phyloP scores from a whole-genome alignment of 2,888 invertebrate genomes.

The Scrobipalpa costella region DNA sequence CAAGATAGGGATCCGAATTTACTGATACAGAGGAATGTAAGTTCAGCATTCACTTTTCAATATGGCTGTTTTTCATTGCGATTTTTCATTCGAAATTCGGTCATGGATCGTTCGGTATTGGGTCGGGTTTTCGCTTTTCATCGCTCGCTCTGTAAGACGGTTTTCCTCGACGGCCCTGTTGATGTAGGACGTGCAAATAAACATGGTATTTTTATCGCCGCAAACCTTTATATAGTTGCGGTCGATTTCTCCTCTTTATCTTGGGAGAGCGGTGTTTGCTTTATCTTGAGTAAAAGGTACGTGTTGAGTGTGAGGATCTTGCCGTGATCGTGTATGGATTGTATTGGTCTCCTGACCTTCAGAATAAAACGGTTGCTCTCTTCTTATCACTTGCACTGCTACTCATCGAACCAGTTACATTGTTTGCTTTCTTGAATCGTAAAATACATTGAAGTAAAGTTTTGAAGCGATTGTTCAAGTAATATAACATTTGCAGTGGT shows the following conservation, averaged over 20 bases:
- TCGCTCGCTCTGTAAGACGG: conserved; percentile 48
- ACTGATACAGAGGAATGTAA: conserved; percentile 73
- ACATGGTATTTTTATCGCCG: conserved; percentile 79
- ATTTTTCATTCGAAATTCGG: conserved; percentile 46
- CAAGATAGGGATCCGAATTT: conserved; percentile 73
- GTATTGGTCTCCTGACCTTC: conserved; percentile 24
- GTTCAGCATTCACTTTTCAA: conserved; percentile 53
- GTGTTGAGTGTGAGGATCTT: conserved; percentile 57
- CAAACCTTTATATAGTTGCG: conserved; percentile 81
- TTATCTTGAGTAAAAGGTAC: conserved; percentile 76
- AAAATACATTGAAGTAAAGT: neutral
- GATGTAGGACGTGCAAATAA: conserved; percentile 81
- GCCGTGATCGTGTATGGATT: conserved; percentile 47
- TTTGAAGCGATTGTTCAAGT: neutral
- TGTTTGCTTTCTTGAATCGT: neutral
- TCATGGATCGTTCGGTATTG: conserved; percentile 51
- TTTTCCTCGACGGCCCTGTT: conserved; percentile 58
- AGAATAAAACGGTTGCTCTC: neutral
- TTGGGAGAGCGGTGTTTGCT: conserved; percentile 75
- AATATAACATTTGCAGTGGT: neutral
- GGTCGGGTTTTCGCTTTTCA: conserved; percentile 53
- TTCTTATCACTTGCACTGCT: neutral
- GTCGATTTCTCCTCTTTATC: conserved; percentile 80
- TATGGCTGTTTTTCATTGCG: conserved; percentile 46
- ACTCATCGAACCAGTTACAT: neutral